Evolutionary conservation across 2,113 vertebrate species (phyloP), one percentile per base, ranked within the genome.

Genomic region (Rhabdomys dilectus): DNA sequence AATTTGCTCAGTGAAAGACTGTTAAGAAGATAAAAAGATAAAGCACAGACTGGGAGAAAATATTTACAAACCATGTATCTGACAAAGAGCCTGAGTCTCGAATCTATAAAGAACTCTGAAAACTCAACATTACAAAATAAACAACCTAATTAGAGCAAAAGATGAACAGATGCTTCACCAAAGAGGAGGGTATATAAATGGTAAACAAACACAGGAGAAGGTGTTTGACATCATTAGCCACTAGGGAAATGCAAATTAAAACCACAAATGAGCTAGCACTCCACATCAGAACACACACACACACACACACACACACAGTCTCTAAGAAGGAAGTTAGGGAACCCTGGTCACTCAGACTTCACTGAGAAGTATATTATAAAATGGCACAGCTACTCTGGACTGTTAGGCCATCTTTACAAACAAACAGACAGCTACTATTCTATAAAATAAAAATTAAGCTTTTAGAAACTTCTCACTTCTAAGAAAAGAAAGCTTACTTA

Each of bases 231-330:
- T 85, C 90, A 91, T 86, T 26, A 93, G 82, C 36, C 39, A 75
- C 73, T 16, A 92, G 85, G 60, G 76, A 93, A 96, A 96, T 93
- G 85, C 75, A 97, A 73, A 96, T 92, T 58, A 88, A 93, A 92
- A 80, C 39, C 89, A 36, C 82, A 85, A 85, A 68, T 22, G 68
- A 92, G 68, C 3, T 48, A 45, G 9, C 6, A 48, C 34, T 60
- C 56, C 45, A 12, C 19, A 73, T n/a, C 39, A 88, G 58, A 88
- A 87, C 2, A 56, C 48, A 48, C 53, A 91, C 51, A 60, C 86
- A 36, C 21, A 73, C 45, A 62, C 81, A 39, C n/a, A 39, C 53
- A 60, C 13, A 60, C 21, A 29, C 56, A 51, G n/a, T n/a, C n/a
- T n/a, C 75, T 39, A 26, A 76, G 24, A 62, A 62, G 64, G 62